Base-by-base conservation (phyloP, 1,140 invertebrate species). In the Phocides pigmalion region DNA sequence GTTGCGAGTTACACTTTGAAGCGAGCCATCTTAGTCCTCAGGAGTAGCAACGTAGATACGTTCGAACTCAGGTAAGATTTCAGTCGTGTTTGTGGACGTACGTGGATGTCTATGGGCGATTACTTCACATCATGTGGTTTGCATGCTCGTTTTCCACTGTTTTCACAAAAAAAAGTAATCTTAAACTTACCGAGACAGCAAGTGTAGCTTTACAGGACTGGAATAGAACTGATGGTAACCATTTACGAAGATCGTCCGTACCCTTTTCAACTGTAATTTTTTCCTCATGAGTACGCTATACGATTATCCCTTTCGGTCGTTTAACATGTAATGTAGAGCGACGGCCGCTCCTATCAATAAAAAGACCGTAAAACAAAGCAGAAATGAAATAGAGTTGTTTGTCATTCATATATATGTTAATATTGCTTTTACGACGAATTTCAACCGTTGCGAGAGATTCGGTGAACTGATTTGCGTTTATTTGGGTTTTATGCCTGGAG, bases 291-390 rank as follows among this genome's bases (percentile, higher is more conserved):
- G 49, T 47, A 46, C 51, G 25, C 65, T 62, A 62, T 54, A 67
- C 65, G 58, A 56, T 62, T 39, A 61, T 58, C 54, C 51, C 54
- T 66, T 53, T 15, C 65, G 65, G 58, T 49, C 65, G 42, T 67
- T 67, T 44, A 62, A 67, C 65, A 28, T 42, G 53, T 42, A 25
- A 42, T 56, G 39, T 56, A 56, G 39, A 44, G 39, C 20, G 39
- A 53, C 37, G 5, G 28, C 50, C n/a, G 53, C 53, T 42, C 4
- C 37, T 44, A 56, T 56, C 37, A 42, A 56, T 56, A 56, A 56
- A 56, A 56, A 25, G 20, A n/a, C 53, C 32, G 53, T 56, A 56
- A 56, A 56, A 56, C 42, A 44, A 56, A 56, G 28, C 14, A 16
- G 20, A 56, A 42, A 56, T 56, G 16, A 51, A 56, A 42, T 11